Conservation (phyloP, 2,113 vertebrate species). For the Rhinolophus sinicus region DNA sequence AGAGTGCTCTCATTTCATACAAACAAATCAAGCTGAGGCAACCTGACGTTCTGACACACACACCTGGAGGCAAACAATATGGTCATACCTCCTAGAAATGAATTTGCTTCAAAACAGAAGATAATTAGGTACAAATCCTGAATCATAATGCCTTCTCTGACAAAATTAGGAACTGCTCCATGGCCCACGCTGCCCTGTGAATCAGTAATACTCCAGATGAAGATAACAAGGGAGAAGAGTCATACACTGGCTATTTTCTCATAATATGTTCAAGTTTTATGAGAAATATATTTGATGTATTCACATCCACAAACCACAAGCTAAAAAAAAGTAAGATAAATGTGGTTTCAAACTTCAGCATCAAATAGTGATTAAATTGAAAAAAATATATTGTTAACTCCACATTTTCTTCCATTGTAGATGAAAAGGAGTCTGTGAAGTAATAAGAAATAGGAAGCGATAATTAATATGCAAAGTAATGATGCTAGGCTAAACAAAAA, state of each 20-base stretch:
- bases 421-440: background rate
- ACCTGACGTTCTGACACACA: background rate
- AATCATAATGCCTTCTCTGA: background rate
- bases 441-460: background rate
- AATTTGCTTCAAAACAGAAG: background rate
- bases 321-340: background rate
- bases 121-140: background rate
- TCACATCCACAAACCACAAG: background rate
- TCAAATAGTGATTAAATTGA: background rate
- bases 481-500: background rate
- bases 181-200: background rate
- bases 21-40: slow-evolving; percentile 3
- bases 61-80: background rate
- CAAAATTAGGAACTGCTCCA: background rate
- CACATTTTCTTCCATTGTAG: background rate
- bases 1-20: background rate
- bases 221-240: background rate
- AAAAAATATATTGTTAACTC: background rate
- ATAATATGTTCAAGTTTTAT: background rate
- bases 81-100: background rate
- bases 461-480: background rate
- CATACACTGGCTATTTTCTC: background rate
- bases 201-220: background rate
- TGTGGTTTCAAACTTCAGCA: background rate
- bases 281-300: background rate